Evolutionary conservation across 2,888 invertebrate species (phyloP).

Genomic region (Clistopyga incitator): DNA sequence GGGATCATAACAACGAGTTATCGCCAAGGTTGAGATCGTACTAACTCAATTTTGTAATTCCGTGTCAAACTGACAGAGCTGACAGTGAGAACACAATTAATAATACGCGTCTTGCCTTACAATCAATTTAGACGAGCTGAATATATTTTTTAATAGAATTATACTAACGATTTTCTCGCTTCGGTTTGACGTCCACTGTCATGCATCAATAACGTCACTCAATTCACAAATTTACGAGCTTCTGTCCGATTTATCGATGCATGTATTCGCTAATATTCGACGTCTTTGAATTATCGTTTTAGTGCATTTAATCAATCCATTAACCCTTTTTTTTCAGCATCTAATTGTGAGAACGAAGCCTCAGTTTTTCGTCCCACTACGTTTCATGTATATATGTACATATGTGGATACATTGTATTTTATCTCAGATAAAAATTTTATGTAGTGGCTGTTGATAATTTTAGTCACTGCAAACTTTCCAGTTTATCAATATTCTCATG

Average conservation of each 20-base stretch:
- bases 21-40: slow-evolving; percentile 1
- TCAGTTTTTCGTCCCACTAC: not conserved
- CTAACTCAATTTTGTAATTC: slow-evolving; percentile 11
- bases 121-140: not conserved
- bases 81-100: not conserved
- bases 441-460: too few relatives aligned
- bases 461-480: too few relatives aligned
- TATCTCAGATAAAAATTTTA: too few relatives aligned
- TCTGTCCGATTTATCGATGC: not conserved
- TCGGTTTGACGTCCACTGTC: not conserved
- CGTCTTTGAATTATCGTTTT: not conserved
- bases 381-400: too few relatives aligned
- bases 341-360: not conserved
- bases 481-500: too few relatives aligned
- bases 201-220: not conserved
- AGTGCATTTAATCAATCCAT: not conserved
- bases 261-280: not conserved
- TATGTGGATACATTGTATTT: too few relatives aligned
- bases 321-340: not conserved
- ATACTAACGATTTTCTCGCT: not conserved
- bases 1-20: slow-evolving; percentile 43
- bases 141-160: not conserved
- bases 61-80: slow-evolving; percentile 1
- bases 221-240: not conserved
- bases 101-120: not conserved